Evolutionary conservation across 2,888 invertebrate genomes (phyloP).

Genomic region (Melanchra persicariae): DNA sequence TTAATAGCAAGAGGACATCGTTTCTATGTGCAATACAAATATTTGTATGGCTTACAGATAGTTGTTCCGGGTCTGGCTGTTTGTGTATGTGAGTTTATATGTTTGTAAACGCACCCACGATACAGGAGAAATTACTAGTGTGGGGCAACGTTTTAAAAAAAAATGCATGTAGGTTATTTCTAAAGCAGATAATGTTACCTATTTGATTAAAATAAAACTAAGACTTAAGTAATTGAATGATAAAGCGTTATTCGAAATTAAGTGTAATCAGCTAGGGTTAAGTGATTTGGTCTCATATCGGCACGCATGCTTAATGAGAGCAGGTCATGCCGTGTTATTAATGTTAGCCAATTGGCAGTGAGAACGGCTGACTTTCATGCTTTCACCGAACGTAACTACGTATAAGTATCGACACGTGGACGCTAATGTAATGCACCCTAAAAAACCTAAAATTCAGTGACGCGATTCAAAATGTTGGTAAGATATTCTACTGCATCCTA

Average conservation of each 20-base stretch:
- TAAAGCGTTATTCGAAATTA: background rate
- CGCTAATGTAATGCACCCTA: constrained; percentile 4
- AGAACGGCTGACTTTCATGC: background rate
- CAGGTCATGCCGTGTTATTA: background rate
- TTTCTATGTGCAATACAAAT: too few relatives aligned
- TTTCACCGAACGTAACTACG: background rate
- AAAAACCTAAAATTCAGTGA: constrained; percentile 1
- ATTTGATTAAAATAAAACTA: background rate
- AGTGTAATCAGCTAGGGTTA: background rate
- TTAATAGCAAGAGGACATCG: too few relatives aligned
- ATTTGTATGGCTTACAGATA: too few relatives aligned
- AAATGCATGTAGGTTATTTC: background rate
- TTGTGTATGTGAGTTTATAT: too few relatives aligned
- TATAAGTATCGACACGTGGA: background rate
- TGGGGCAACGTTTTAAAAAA: too few relatives aligned
- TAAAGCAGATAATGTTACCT: background rate
- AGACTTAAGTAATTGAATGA: too few relatives aligned
- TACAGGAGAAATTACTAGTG: too few relatives aligned
- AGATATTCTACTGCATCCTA: constrained; percentile 19
- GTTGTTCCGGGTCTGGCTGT: too few relatives aligned
- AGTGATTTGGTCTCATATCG: background rate
- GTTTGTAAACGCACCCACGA: too few relatives aligned
- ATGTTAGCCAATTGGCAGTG: background rate
- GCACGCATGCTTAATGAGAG: background rate
- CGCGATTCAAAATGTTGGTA: constrained; percentile 4